Evolutionary conservation across 2,888 invertebrate species (phyloP).

Genomic region (Adelognathus sp.): DNA sequence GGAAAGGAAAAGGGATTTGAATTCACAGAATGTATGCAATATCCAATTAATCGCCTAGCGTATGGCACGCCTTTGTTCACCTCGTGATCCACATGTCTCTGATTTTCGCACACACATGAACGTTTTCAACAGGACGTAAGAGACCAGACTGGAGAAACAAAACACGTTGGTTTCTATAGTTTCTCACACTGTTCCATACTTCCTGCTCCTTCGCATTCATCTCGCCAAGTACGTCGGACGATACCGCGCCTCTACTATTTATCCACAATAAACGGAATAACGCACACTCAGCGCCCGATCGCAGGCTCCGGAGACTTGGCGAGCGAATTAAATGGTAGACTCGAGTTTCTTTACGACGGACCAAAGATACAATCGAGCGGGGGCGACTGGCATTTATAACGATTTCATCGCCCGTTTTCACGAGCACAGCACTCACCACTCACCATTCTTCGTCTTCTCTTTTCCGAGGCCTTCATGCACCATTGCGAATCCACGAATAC

Average conservation of each 20-base stretch:
- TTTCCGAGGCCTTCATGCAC: background rate
- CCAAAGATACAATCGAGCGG: background rate
- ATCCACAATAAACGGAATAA: slow-evolving; percentile 12
- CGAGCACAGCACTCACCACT: background rate
- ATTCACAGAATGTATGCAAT: no score
- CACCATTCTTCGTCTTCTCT: background rate
- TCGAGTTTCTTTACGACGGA: background rate
- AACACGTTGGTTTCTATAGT: no score
- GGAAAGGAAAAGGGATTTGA: no score
- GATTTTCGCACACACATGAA: no score
- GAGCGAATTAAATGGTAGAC: background rate
- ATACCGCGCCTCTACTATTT: background rate
- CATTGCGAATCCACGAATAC: background rate
- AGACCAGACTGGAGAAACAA: no score
- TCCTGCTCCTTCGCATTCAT: background rate
- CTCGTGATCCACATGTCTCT: no score
- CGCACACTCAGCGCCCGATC: slow-evolving; percentile 1
- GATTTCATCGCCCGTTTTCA: slow-evolving; percentile 29
- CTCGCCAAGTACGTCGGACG: background rate
- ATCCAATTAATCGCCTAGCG: no score
- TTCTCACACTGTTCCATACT: background rate
- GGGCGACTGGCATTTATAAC: slow-evolving; percentile 10
- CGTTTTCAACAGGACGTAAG: no score
- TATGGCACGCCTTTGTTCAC: no score
- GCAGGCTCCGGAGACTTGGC: background rate